phyloP scores from a whole-genome alignment of 2,797 vertebrate species.

The Pampus argenteus region DNA sequence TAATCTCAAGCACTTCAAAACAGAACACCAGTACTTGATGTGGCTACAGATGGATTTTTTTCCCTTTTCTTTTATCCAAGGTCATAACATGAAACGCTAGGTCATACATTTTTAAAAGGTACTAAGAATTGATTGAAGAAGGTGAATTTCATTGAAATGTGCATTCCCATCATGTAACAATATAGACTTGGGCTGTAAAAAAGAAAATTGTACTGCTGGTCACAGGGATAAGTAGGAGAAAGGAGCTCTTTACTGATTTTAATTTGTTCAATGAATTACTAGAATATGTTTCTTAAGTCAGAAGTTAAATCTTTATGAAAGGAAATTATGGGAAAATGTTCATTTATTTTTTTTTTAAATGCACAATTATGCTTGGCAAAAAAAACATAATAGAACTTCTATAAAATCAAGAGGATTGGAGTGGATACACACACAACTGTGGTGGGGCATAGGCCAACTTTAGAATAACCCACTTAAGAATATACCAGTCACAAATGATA shows the following conservation, averaged over 20 bases:
- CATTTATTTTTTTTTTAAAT: too few species aligned
- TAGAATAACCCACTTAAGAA: not conserved
- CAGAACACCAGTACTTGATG: constrained; percentile 14
- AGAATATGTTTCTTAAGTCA: not conserved
- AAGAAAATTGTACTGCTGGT: not conserved
- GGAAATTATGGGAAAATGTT: too few species aligned
- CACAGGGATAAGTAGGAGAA: not conserved
- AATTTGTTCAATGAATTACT: not conserved
- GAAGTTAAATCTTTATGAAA: not conserved
- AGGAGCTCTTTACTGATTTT: not conserved
- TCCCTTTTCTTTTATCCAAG: constrained; percentile 30
- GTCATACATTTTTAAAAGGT: constrained; percentile 30
- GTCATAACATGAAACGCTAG: constrained; percentile 32
- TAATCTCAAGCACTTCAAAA: constrained; percentile 27
- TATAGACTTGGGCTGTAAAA: not conserved
- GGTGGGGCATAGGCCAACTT: not conserved
- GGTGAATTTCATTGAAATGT: constrained; percentile 22
- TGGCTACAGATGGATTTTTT: constrained; percentile 20
- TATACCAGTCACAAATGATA: not conserved
- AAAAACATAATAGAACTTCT: not conserved
- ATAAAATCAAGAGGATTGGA: not conserved
- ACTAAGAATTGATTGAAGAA: constrained; percentile 37
- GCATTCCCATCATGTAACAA: not conserved
- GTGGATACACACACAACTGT: not conserved
- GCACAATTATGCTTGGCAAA: not conserved